Percentiles rank a stretch among this genome's conserved stretches.
Evolutionary conservation across 1,140 invertebrate genomes (phyloP).

Genomic region (Cyphomyrmex costatus): DNA sequence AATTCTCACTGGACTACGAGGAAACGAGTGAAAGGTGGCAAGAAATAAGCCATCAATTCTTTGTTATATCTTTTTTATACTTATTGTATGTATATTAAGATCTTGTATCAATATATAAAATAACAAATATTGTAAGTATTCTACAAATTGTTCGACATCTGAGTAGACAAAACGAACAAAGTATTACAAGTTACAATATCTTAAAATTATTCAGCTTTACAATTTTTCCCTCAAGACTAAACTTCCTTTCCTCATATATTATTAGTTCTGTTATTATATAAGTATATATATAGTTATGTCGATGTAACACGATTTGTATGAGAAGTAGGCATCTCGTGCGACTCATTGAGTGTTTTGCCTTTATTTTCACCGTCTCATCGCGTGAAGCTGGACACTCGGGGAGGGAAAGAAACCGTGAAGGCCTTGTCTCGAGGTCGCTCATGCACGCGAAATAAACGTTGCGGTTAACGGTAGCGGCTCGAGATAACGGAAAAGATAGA

Average conservation of each 20-base stretch:
- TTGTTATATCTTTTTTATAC: conserved; percentile 54
- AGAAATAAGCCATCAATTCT: conserved; percentile 4
- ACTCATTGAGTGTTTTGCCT: conserved; percentile 67
- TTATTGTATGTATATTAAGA: not conserved
- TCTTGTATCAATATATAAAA: not conserved
- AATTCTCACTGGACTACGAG: conserved; percentile 22
- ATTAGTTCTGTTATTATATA: conserved; percentile 14
- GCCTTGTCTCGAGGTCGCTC: conserved; percentile 59
- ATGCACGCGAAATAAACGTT: conserved; percentile 54
- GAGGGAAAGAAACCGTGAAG: conserved; percentile 74
- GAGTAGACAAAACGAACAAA: not conserved
- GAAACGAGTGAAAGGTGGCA: conserved; percentile 51
- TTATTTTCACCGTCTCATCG: conserved; percentile 78
- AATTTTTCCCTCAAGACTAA: not conserved
- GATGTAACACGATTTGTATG: conserved; percentile 25
- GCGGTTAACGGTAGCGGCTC: conserved; percentile 46
- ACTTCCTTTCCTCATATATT: not conserved
- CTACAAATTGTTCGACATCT: not conserved
- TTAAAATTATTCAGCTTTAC: conserved; percentile 10
- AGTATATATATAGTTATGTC: conserved; percentile 2
- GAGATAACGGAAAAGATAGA: conserved; percentile 53
- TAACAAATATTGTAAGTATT: not conserved
- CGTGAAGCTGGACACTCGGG: conserved; percentile 54
- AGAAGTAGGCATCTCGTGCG: conserved; percentile 61
- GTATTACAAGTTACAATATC: not conserved